These are phyloP conservation scores for Ophioninae sp. DNA, from an alignment of 2,888 invertebrate genomes.

Conservation along the genomic window DNA sequence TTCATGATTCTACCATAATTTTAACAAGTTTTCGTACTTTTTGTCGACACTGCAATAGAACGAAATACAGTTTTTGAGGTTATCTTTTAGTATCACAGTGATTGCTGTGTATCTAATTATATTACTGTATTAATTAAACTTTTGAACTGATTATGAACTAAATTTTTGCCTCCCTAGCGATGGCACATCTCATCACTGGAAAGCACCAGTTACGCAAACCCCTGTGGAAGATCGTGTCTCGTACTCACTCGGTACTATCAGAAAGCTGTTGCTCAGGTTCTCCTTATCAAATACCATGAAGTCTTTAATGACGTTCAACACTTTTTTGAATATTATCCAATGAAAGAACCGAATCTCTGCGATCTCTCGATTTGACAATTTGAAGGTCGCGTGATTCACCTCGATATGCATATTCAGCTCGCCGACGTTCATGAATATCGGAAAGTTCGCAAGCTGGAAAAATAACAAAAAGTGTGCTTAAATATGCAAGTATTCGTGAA, in stretches of 20 bases:
- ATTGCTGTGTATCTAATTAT: no score
- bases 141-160: no score
- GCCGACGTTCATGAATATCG: conserved; percentile 88
- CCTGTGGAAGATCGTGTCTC: no score
- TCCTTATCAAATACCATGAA: conserved; percentile 84
- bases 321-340: conserved; percentile 87
- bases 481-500: not conserved
- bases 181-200: no score
- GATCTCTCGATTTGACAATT: conserved; percentile 82
- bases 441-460: conserved; percentile 83
- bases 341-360: conserved; percentile 85
- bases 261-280: conserved; percentile 82
- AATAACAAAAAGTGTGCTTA: conserved; percentile 27
- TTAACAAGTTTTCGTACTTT: no score
- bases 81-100: no score
- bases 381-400: conserved; percentile 81
- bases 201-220: no score
- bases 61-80: no score
- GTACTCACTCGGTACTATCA: conserved; percentile 78
- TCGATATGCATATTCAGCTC: conserved; percentile 82
- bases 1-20: no score
- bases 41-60: no score
- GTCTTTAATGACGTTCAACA: conserved; percentile 85
- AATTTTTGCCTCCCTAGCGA: no score
- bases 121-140: no score